Conservation (phyloP, 1,140 invertebrate genomes). For the Pantala flavescens region DNA sequence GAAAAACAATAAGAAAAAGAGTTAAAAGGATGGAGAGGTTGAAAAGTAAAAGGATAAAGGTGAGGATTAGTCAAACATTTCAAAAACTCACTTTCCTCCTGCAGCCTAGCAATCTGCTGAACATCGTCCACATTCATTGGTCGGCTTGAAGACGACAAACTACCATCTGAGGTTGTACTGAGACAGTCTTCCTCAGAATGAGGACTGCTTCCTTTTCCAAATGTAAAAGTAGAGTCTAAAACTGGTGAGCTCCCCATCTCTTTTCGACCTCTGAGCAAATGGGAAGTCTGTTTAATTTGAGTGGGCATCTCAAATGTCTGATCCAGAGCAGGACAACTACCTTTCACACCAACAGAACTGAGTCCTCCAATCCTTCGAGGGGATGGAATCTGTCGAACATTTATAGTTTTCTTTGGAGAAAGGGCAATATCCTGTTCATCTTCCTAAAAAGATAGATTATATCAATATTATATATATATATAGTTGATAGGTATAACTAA, state of each 20-base stretch:
- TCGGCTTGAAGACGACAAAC: slow-evolving; percentile 18
- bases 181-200: slow-evolving; percentile 18
- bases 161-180: slow-evolving; percentile 20
- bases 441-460: background rate
- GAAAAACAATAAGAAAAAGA: too few species aligned
- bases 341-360: background rate
- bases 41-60: too few species aligned
- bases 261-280: background rate
- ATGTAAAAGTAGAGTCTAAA: slow-evolving; percentile 17
- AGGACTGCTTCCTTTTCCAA: background rate
- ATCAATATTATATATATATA: background rate
- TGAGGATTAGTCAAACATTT: too few species aligned
- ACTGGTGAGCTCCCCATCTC: background rate
- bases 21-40: too few species aligned
- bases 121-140: slow-evolving; percentile 20
- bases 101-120: slow-evolving; percentile 19
- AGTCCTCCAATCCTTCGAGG: background rate
- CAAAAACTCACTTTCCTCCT: slow-evolving; percentile 20
- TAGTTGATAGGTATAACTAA: too few species aligned
- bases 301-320: background rate
- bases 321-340: background rate
- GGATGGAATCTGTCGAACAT: background rate
- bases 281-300: background rate
- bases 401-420: background rate
- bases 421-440: background rate